Evolutionary conservation across 1,140 invertebrate species (phyloP).

Genomic region (Anastrepha ludens): DNA sequence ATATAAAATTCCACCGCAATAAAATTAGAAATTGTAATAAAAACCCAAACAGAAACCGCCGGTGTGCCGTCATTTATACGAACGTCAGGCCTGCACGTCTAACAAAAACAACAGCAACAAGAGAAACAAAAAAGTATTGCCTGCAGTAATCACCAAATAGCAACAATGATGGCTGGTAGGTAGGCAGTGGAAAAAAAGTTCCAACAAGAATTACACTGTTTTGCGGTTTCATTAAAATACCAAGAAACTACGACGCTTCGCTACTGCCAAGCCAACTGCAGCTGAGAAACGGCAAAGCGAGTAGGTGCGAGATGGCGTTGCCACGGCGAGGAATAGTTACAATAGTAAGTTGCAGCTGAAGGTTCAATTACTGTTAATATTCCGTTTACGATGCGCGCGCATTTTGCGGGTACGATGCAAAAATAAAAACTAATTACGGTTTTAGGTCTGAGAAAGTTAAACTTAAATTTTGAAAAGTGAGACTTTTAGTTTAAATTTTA

Average conservation of each 20-base stretch:
- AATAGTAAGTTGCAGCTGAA: not conserved
- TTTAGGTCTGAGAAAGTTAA: too few species aligned
- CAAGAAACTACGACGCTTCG: constrained; percentile 27
- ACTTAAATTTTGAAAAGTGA: too few species aligned
- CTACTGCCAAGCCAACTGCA: not conserved
- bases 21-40: constrained; percentile 52
- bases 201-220: constrained; percentile 36
- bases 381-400: too few species aligned
- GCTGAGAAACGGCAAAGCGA: not conserved
- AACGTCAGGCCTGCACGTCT: not conserved
- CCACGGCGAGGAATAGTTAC: not conserved
- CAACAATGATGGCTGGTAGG: not conserved
- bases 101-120: not conserved
- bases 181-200: not conserved
- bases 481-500: too few species aligned
- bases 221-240: constrained; percentile 54
- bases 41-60: constrained; percentile 32
- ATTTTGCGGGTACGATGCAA: too few species aligned
- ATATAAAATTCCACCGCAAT: constrained; percentile 46
- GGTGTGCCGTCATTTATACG: not conserved
- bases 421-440: too few species aligned
- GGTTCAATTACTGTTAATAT: not conserved
- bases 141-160: not conserved
- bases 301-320: not conserved
- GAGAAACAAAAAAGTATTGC: not conserved